A percentile compares a stretch with the other conserved stretches of the same genome.
Evolutionary conservation across 1,140 invertebrate genomes (phyloP).

Genomic region (Liolophura sinensis): DNA sequence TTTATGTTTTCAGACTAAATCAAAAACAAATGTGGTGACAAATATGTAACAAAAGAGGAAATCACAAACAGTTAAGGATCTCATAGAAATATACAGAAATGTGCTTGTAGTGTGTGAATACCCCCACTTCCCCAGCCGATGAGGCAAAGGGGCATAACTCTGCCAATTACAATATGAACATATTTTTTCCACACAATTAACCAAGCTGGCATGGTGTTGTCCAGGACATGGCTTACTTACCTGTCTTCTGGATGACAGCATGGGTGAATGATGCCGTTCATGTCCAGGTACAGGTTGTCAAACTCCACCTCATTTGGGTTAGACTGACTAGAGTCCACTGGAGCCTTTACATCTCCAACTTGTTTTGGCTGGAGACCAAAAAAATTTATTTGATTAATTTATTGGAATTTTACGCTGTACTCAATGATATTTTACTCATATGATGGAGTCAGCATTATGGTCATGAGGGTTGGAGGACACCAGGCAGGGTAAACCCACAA

Average conservation of each 20-base stretch:
- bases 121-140: too few species aligned
- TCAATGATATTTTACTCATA: too few species aligned
- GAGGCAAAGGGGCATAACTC: too few species aligned
- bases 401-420: too few species aligned
- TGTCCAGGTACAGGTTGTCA: conserved; percentile 98
- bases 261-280: conserved; percentile 99
- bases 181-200: background rate
- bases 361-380: conserved; percentile 58
- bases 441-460: too few species aligned
- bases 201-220: background rate
- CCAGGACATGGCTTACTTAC: conserved; percentile 55
- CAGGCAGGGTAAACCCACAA: too few species aligned
- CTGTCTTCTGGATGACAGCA: conserved; percentile 99
- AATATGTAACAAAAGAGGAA: too few species aligned
- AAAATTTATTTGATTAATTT: too few species aligned
- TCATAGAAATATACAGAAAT: conserved; percentile 1
- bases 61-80: too few species aligned
- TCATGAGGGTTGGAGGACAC: too few species aligned
- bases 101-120: background rate
- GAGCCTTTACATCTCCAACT: conserved; percentile 64
- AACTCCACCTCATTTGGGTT: conserved; percentile 92
- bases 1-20: too few species aligned
- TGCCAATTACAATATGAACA: background rate
- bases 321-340: conserved; percentile 81
- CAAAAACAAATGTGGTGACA: too few species aligned